These are phyloP conservation scores for Resseliella maxima DNA, from an alignment of 2,888 invertebrate genomes.

Conservation along the genomic window DNA sequence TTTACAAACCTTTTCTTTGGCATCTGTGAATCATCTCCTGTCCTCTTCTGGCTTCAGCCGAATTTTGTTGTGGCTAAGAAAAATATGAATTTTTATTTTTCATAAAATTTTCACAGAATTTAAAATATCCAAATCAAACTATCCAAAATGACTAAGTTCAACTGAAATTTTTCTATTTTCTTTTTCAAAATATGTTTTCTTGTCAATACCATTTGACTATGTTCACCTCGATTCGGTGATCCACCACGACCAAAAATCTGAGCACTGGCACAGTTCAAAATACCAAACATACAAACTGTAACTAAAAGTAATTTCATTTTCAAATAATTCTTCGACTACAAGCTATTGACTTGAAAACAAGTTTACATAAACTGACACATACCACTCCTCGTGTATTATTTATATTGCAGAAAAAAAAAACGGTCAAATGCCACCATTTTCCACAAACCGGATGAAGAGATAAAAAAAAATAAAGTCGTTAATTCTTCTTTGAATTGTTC, in stretches of 20 bases:
- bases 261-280: background rate
- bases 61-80: too few relatives aligned
- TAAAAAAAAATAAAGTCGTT: background rate
- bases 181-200: too few relatives aligned
- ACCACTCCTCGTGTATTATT: background rate
- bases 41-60: too few relatives aligned
- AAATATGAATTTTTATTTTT: too few relatives aligned
- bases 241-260: background rate
- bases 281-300: background rate
- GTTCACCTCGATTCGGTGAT: background rate
- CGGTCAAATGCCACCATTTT: background rate
- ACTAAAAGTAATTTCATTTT: slow-evolving; percentile 18
- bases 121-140: too few relatives aligned
- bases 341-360: background rate
- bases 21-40: too few relatives aligned
- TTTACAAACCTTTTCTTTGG: too few relatives aligned
- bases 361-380: background rate
- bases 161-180: too few relatives aligned
- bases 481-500: background rate
- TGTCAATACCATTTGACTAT: background rate
- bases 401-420: background rate
- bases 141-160: too few relatives aligned
- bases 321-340: background rate
- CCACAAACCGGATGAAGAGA: background rate
- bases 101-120: too few relatives aligned